Conservation (phyloP, 2,888 invertebrate genomes). For the Scaptomyza reducta region DNA sequence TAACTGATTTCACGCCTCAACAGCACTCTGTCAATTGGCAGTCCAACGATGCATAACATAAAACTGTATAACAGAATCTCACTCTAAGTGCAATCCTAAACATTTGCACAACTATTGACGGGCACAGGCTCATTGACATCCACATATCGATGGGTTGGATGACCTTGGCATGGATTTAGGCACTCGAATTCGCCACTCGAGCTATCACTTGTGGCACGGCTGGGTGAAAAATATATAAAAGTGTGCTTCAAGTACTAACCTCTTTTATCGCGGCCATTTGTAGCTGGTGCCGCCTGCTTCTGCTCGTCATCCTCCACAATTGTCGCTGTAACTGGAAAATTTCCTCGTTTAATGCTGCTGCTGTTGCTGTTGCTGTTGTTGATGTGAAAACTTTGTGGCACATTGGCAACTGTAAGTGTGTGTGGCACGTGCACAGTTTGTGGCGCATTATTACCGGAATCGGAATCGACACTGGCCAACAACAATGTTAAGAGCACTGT, state of each 20-base stretch:
- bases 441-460: conserved; percentile 64
- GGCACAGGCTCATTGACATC: conserved; percentile 36
- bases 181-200: conserved; percentile 40
- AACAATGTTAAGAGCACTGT: conserved; percentile 56
- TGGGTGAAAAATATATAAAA: background rate
- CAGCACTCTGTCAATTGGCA: conserved; percentile 13
- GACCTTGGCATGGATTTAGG: conserved; percentile 56
- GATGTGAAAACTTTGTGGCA: conserved; percentile 42
- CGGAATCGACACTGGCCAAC: conserved; percentile 74
- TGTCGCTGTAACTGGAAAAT: conserved; percentile 23
- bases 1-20: conserved; percentile 32
- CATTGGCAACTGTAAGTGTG: conserved; percentile 26
- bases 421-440: conserved; percentile 13
- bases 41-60: conserved; percentile 7
- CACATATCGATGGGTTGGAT: conserved; percentile 25
- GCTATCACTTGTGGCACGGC: conserved; percentile 12
- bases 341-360: conserved; percentile 15
- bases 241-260: conserved; percentile 56
- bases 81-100: conserved; percentile 61
- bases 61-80: conserved; percentile 24
- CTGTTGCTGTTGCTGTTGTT: conserved; percentile 22
- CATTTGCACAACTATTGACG: conserved; percentile 62
- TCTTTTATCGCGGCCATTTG: conserved; percentile 67
- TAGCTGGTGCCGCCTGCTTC: conserved; percentile 11
- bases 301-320: background rate